Evolutionary conservation across 2,797 vertebrate genomes (phyloP).

Genomic region (Chrosomus eos): DNA sequence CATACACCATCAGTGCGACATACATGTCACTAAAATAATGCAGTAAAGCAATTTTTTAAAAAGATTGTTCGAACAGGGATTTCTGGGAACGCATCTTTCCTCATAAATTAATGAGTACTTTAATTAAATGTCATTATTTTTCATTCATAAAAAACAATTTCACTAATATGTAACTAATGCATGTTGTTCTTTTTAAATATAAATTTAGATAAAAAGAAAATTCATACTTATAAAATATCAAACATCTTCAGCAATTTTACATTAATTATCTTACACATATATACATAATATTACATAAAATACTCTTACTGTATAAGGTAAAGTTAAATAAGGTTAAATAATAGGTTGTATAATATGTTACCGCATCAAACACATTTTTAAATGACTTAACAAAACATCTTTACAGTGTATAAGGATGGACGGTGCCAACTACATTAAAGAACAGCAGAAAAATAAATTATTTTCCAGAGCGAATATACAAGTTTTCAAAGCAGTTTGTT

Average conservation of each 20-base stretch:
- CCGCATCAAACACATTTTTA: neutral
- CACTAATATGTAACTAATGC: neutral
- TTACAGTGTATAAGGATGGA: neutral
- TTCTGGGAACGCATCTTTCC: neutral
- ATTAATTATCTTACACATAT: neutral
- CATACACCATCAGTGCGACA: neutral
- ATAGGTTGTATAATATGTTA: neutral
- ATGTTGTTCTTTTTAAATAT: neutral
- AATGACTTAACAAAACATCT: neutral
- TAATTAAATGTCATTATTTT: neutral
- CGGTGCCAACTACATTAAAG: neutral
- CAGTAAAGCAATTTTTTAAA: neutral
- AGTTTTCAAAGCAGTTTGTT: neutral
- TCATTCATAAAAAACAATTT: neutral
- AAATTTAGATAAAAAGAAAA: no score
- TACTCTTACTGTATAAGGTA: neutral
- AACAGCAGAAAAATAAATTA: neutral
- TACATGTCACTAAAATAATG: neutral
- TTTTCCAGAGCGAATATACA: neutral
- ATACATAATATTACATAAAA: neutral
- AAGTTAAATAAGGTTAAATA: neutral
- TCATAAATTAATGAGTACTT: no score
- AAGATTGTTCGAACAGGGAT: neutral
- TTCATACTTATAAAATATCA: neutral
- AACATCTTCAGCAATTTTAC: neutral